These are phyloP conservation scores for Tyto alba DNA, from an alignment of 2,113 vertebrate species.

Conservation along the genomic window DNA sequence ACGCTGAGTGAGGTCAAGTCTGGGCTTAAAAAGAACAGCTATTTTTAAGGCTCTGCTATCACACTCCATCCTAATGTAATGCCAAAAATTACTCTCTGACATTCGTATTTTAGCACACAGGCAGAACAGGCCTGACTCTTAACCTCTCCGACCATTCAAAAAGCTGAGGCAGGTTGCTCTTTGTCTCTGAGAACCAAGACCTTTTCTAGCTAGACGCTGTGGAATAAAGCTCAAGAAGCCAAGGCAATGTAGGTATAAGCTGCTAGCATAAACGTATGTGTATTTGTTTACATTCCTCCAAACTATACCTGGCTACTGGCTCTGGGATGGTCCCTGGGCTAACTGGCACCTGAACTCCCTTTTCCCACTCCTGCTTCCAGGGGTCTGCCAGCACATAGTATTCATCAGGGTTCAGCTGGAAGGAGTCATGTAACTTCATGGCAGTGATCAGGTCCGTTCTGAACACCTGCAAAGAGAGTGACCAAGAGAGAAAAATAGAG, in stretches of 20 bases:
- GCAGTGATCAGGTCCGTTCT: constrained; percentile 97
- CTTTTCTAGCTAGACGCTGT: not conserved
- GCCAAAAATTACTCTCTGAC: not conserved
- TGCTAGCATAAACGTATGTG: not conserved
- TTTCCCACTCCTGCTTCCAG: constrained; percentile 99
- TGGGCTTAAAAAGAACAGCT: not conserved
- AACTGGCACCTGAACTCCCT: constrained; percentile 97
- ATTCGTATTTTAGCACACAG: not conserved
- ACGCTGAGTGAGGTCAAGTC: not conserved
- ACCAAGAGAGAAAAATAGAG: constrained; percentile 53
- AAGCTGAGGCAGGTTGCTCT: not conserved
- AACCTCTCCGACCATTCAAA: not conserved
- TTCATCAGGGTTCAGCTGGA: constrained; percentile 91
- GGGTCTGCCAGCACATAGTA: constrained; percentile 92
- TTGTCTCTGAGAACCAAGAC: not conserved
- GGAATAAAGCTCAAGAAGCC: not conserved
- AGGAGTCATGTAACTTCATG: constrained; percentile 97
- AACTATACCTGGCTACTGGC: constrained; percentile 84
- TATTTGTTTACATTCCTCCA: constrained; percentile 25
- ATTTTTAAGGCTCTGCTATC: constrained; percentile 2
- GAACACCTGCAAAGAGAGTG: constrained; percentile 85
- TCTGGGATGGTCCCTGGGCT: constrained; percentile 90
- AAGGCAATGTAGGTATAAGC: not conserved
- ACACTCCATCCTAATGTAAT: not conserved
- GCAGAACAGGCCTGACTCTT: not conserved